A percentile compares a stretch with the other conserved stretches of the same genome.
Evolutionary conservation across 2,888 invertebrate genomes (phyloP).

Genomic region (Andrena praecox): DNA sequence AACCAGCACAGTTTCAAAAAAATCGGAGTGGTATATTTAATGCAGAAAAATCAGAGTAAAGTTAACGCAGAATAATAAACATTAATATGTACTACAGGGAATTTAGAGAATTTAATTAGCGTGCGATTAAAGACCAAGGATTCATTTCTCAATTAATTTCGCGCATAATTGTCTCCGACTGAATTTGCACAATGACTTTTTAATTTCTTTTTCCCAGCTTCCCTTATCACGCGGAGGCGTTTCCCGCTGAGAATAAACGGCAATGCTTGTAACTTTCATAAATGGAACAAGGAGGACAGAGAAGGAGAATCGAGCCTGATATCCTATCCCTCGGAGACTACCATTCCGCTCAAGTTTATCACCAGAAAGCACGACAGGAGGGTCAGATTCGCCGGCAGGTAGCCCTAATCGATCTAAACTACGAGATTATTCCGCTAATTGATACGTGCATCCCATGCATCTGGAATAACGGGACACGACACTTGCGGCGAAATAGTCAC

Average conservation of each 20-base stretch:
- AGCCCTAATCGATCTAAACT: slow-evolving; percentile 78
- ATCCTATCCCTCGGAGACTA: slow-evolving; percentile 26
- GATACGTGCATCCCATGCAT: slow-evolving; percentile 67
- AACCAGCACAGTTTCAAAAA: too few species aligned
- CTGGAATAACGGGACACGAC: slow-evolving; percentile 58
- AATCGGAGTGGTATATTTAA: too few species aligned
- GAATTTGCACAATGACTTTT: background rate
- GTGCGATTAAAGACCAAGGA: background rate
- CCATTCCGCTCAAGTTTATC: slow-evolving; percentile 52
- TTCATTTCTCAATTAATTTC: background rate
- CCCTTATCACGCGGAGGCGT: background rate
- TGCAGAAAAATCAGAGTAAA: too few species aligned
- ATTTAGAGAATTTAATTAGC: too few species aligned
- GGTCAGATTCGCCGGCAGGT: slow-evolving; percentile 47
- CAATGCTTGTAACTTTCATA: slow-evolving; percentile 19
- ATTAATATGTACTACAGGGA: too few species aligned
- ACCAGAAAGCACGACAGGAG: slow-evolving; percentile 37
- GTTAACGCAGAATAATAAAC: too few species aligned
- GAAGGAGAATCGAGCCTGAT: slow-evolving; percentile 14
- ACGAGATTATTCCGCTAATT: slow-evolving; percentile 79
- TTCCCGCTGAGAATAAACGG: slow-evolving; percentile 9
- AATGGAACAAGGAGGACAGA: slow-evolving; percentile 24
- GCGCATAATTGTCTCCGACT: background rate
- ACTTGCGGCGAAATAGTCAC: slow-evolving; percentile 43
- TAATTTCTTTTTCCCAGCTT: slow-evolving; percentile 13